Base-by-base conservation (phyloP, 2,888 invertebrate species). In the Operophtera brumata region DNA sequence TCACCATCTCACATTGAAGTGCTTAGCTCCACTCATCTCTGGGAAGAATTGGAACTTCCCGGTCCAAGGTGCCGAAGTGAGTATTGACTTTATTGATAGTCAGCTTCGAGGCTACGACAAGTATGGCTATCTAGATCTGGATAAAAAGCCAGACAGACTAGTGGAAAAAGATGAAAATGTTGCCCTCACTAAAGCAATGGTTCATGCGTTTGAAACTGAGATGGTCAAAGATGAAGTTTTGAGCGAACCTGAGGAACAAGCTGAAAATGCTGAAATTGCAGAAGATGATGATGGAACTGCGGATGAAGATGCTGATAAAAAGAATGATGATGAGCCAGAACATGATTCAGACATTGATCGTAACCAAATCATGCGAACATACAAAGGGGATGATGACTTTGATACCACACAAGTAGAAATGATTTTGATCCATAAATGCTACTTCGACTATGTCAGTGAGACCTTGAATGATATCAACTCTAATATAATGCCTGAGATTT, bases 1-100 rank as follows among this genome's bases (percentile, higher is more conserved):
- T 51, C 91, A 91, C 51, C 87, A 85, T 59, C 83, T 88, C 37
- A 89, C 90, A 6, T 65, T 91, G 0, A 90, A 88, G 71, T 90
- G 90, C 54, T 74, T 91, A n/a, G 70, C 86, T 5, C 70, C 62
- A 26, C 55, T 86, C 1, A 69, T 90, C 14, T 83, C 83, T 6
- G 89, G 90, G 0, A 78, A 66, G 53, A 83, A 88, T 56, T 66
- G 77, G 43, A 82, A 84, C 13, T 86, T 91, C 55, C 63, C 71
- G 8, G 78, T 91, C 0, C 73, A 75, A 52, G 91, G 91, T 26
- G 86, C 83, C 2, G 86, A 89, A 59, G 71, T 91, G 0, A 84
- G 83, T 54, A 54, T 76, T 8, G 77, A 82, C 11, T 88, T 89
- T 64, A 70, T 87, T 49, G 78, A 82, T 43, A 76, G 67, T 11